phyloP scores from a whole-genome alignment of 2,888 invertebrate species.

The Ochropacha duplaris region DNA sequence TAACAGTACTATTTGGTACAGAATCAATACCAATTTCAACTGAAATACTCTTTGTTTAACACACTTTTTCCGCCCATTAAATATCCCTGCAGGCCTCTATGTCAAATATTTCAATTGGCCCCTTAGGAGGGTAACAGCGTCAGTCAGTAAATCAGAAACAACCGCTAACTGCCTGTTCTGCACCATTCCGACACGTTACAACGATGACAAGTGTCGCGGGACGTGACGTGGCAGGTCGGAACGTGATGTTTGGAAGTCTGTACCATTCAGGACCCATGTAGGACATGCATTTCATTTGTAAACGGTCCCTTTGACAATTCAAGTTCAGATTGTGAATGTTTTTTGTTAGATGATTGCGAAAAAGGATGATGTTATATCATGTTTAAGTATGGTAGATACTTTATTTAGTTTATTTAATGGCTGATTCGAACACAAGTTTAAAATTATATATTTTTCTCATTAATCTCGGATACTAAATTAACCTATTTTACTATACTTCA shows the following conservation, averaged over 20 bases:
- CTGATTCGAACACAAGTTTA: no score
- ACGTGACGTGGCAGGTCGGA: not conserved
- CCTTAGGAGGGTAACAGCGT: not conserved
- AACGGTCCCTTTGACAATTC: not conserved
- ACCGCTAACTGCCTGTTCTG: constrained; percentile 1
- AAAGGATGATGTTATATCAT: no score
- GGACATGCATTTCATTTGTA: not conserved
- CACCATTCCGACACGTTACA: not conserved
- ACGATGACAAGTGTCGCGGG: not conserved
- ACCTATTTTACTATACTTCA: no score
- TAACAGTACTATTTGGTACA: no score
- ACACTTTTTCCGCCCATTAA: no score
- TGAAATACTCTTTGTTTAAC: no score
- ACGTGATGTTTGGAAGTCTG: not conserved
- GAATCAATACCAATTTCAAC: no score
- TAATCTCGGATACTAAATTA: no score
- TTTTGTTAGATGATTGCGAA: not conserved
- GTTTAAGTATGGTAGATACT: no score
- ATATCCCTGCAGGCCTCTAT: not conserved
- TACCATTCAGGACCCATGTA: not conserved
- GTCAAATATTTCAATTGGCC: not conserved
- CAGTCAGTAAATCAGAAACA: not conserved
- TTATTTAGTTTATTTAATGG: no score
- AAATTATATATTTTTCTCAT: no score
- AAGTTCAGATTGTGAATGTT: not conserved